Evolutionary conservation across 2,888 invertebrate genomes (phyloP).

Genomic region (Chalcis sispes): DNA sequence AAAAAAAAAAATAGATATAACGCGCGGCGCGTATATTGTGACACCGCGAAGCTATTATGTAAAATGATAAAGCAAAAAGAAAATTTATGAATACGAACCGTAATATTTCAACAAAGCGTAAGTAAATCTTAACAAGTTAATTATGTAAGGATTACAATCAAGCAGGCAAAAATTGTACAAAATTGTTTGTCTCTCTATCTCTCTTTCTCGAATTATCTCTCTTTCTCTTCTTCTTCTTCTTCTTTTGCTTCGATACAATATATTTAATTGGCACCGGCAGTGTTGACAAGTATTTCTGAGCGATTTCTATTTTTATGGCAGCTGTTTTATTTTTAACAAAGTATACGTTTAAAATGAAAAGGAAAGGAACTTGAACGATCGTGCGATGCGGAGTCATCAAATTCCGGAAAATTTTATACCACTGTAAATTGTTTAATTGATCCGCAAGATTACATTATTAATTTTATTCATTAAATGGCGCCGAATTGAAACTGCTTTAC

Average conservation of each 20-base stretch:
- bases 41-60: constrained; percentile 22
- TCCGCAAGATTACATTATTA: too few relatives aligned
- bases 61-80: constrained; percentile 16
- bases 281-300: constrained; percentile 35
- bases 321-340: constrained; percentile 26
- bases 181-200: constrained; percentile 5
- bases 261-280: constrained; percentile 34
- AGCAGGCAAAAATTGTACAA: constrained; percentile 1
- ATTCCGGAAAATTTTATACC: too few relatives aligned
- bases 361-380: too few relatives aligned
- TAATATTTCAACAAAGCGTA: constrained; percentile 29
- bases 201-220: too few relatives aligned
- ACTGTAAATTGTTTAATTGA: too few relatives aligned
- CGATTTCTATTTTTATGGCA: constrained; percentile 36
- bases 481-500: too few relatives aligned
- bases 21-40: background rate
- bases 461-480: too few relatives aligned
- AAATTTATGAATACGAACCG: constrained; percentile 25
- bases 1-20: too few relatives aligned
- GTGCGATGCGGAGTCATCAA: too few relatives aligned
- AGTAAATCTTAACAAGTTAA: constrained; percentile 13
- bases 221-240: background rate
- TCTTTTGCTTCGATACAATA: constrained; percentile 15
- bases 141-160: constrained; percentile 38
- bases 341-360: too few relatives aligned